Evolutionary conservation across 2,888 invertebrate species (phyloP).

Genomic region (Falcaria lacertinaria): DNA sequence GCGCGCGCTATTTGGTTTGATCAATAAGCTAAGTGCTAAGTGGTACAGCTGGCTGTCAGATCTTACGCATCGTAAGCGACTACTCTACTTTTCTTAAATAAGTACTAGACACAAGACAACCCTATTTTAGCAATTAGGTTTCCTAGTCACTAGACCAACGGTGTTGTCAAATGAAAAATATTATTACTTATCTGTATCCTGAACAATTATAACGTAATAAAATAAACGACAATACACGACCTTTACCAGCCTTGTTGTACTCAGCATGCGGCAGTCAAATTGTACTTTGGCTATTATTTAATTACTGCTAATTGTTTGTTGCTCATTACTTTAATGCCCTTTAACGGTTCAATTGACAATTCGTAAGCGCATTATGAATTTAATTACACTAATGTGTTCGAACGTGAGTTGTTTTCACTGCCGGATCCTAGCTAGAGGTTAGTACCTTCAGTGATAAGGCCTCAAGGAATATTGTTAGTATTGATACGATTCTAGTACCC

Average conservation of each 20-base stretch:
- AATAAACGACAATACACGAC: neutral
- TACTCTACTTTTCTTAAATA: too few species aligned
- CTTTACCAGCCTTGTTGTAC: neutral
- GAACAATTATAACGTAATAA: neutral
- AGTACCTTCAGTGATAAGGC: neutral
- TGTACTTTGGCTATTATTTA: neutral
- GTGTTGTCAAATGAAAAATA: too few species aligned
- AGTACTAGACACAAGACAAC: too few species aligned
- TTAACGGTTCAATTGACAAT: conserved; percentile 23
- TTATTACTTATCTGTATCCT: too few species aligned
- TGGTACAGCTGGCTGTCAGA: too few species aligned
- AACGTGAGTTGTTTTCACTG: conserved; percentile 17
- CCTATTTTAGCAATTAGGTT: too few species aligned
- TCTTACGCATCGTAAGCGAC: too few species aligned
- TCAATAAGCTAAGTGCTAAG: too few species aligned
- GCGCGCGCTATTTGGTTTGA: too few species aligned
- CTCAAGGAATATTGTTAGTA: too few species aligned
- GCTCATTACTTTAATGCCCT: conserved; percentile 17
- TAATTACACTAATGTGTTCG: conserved; percentile 13
- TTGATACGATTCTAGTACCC: too few species aligned
- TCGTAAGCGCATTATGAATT: conserved; percentile 19
- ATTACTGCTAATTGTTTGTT: conserved; percentile 6
- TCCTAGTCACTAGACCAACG: too few species aligned
- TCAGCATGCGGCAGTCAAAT: neutral
- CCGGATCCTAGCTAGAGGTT: conserved; percentile 6